phyloP scores from a whole-genome alignment of 2,888 invertebrate species.

The Oscheius onirici region DNA sequence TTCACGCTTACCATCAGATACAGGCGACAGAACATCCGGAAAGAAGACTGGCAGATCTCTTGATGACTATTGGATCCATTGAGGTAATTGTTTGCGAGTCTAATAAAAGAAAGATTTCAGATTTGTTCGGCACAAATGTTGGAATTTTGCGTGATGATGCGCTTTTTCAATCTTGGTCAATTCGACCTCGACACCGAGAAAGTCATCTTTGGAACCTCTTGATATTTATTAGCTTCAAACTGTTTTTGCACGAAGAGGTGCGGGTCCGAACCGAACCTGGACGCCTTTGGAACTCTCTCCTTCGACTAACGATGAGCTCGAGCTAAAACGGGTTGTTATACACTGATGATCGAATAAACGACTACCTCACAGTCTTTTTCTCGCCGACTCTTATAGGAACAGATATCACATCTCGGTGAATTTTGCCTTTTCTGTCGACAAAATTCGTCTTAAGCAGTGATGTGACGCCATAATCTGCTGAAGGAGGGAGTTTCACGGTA shows the following conservation, averaged over 20 bases:
- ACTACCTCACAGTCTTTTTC: slow-evolving; percentile 16
- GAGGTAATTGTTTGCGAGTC: slow-evolving; percentile 24
- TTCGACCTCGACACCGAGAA: slow-evolving; percentile 43
- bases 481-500: slow-evolving; percentile 46
- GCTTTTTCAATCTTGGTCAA: slow-evolving; percentile 43
- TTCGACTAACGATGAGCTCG: slow-evolving; percentile 18
- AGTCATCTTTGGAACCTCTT: slow-evolving; percentile 42
- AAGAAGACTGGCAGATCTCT: slow-evolving; percentile 30
- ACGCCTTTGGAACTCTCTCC: slow-evolving; percentile 13
- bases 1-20: slow-evolving; percentile 32
- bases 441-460: slow-evolving; percentile 65
- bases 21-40: slow-evolving; percentile 17
- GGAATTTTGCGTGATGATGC: slow-evolving; percentile 48
- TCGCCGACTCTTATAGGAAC: slow-evolving; percentile 62
- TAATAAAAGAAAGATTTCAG: neutral
- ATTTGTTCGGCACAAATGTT: slow-evolving; percentile 44
- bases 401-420: slow-evolving; percentile 59
- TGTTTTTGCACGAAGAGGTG: slow-evolving; percentile 11
- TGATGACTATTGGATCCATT: slow-evolving; percentile 43
- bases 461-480: slow-evolving; percentile 61
- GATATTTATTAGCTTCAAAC: slow-evolving; percentile 7
- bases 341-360: neutral
- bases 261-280: slow-evolving; percentile 30
- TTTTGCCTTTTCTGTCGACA: slow-evolving; percentile 63
- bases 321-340: slow-evolving; percentile 11